Conservation (phyloP, 2,113 vertebrate genomes). For the Carassius gibelio region DNA sequence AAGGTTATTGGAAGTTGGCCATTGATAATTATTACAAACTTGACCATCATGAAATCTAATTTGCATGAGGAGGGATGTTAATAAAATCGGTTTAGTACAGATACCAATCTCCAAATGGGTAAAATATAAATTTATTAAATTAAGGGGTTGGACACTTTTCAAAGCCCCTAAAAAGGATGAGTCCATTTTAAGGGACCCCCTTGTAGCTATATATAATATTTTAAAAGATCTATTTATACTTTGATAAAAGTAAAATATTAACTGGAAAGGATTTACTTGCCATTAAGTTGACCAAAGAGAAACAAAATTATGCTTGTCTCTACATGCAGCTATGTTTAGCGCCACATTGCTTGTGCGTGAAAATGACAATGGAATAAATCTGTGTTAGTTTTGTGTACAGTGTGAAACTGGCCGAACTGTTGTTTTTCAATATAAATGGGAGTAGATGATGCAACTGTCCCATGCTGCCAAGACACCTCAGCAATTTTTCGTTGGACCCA, state of each 20-base stretch:
- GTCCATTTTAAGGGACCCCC: background rate
- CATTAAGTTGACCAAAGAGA: background rate
- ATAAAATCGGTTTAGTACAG: background rate
- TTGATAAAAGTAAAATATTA: background rate
- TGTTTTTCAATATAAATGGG: background rate
- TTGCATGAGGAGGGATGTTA: background rate
- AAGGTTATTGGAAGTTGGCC: background rate
- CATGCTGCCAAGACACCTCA: slow-evolving; percentile 57
- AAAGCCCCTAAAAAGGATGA: background rate
- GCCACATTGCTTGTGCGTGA: background rate
- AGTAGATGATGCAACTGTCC: slow-evolving; percentile 1
- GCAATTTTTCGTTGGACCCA: slow-evolving; percentile 22
- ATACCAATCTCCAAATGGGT: background rate
- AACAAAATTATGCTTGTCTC: background rate
- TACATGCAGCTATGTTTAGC: too few relatives aligned
- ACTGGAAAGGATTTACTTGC: background rate
- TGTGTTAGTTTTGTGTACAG: background rate
- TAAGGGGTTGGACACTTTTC: background rate
- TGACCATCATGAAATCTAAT: background rate
- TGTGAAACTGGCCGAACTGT: background rate
- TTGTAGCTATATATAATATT: background rate
- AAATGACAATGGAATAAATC: background rate
- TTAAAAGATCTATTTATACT: background rate
- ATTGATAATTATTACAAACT: background rate
- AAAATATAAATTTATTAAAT: background rate